phyloP scores from a whole-genome alignment of 2,113 vertebrate species.

The Gasterosteus aculeatus region DNA sequence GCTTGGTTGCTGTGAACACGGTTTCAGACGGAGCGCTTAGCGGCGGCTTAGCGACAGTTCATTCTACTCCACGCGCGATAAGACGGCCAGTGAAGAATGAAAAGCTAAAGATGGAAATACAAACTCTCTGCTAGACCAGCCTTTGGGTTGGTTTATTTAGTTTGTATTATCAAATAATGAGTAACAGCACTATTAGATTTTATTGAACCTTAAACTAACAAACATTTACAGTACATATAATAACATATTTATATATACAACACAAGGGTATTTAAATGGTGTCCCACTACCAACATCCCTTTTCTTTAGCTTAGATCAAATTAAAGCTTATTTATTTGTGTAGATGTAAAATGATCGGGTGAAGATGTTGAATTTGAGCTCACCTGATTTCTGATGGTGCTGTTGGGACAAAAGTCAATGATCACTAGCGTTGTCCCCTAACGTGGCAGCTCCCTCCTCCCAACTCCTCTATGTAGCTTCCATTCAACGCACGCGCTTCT shows the following conservation, averaged over 20 bases:
- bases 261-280: not conserved
- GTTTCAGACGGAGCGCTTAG: constrained; percentile 12
- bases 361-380: constrained; percentile 20
- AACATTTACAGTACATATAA: not conserved
- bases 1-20: not conserved
- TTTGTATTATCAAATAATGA: not conserved
- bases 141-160: no score
- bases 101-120: not conserved
- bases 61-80: constrained; percentile 7
- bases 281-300: not conserved
- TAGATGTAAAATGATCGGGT: not conserved
- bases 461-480: not conserved
- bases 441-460: constrained; percentile 25
- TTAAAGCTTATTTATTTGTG: not conserved
- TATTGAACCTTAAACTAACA: not conserved
- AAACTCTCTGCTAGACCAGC: not conserved
- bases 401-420: constrained; percentile 32
- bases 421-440: constrained; percentile 45
- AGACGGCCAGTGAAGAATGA: not conserved
- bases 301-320: not conserved
- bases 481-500: not conserved
- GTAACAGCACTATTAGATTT: not conserved
- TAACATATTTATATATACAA: no score
- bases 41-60: constrained; percentile 9
- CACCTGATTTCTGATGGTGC: constrained; percentile 41